phyloP scores from a whole-genome alignment of 1,140 invertebrate species.

The Micrasema longulum region DNA sequence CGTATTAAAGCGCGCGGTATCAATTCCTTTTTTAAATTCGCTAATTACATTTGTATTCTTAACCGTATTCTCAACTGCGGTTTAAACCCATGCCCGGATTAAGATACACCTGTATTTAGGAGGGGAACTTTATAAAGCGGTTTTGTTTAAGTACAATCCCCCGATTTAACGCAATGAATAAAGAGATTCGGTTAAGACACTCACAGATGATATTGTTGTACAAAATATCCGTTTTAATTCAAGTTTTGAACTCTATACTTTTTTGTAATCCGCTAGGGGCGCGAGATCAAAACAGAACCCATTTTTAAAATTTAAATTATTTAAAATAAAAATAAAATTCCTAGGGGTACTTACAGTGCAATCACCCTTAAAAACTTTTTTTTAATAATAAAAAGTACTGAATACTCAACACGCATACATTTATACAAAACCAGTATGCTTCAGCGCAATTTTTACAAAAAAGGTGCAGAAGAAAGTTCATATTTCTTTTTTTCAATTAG shows the following conservation, averaged over 20 bases:
- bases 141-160: constrained; percentile 23
- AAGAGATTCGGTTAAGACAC: constrained; percentile 42
- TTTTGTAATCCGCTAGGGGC: constrained; percentile 1
- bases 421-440: too few relatives aligned
- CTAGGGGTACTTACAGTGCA: too few relatives aligned
- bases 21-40: constrained; percentile 53
- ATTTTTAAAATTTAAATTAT: too few relatives aligned
- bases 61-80: constrained; percentile 12
- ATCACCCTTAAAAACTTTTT: too few relatives aligned
- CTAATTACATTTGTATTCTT: constrained; percentile 43
- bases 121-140: constrained; percentile 9
- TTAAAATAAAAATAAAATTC: too few relatives aligned
- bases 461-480: too few relatives aligned
- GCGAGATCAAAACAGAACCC: not conserved
- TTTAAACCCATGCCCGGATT: constrained; percentile 37
- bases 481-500: too few relatives aligned
- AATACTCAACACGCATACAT: too few relatives aligned
- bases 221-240: constrained; percentile 52
- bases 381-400: too few relatives aligned
- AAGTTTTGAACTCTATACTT: constrained; percentile 18
- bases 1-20: constrained; percentile 47
- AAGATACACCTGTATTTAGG: constrained; percentile 25
- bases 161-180: constrained; percentile 49
- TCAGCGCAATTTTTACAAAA: too few relatives aligned
- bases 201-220: constrained; percentile 49